Percentiles rank a stretch among this genome's conserved stretches.
Conservation (phyloP, 2,113 vertebrate species). For the Aleadryas rufinucha region DNA sequence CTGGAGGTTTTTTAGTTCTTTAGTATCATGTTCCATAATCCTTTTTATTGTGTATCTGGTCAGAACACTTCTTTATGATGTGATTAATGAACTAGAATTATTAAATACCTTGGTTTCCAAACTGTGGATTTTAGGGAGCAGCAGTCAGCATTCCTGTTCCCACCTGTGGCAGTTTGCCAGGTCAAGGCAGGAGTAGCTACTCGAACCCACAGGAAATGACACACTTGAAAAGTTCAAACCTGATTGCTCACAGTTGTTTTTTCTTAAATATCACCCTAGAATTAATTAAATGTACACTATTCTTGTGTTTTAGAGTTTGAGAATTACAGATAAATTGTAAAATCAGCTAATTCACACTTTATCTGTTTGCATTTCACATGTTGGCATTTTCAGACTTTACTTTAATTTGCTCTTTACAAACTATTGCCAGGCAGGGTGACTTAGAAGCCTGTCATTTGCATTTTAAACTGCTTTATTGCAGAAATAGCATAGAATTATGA, state of each 20-base stretch:
- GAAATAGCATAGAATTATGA: not conserved
- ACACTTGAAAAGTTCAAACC: not conserved
- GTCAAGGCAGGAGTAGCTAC: not conserved
- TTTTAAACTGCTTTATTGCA: not conserved
- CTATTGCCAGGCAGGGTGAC: not conserved
- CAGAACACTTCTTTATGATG: not conserved
- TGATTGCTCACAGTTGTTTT: not conserved
- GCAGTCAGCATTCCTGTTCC: not conserved
- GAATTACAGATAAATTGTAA: not conserved
- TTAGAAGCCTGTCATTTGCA: not conserved
- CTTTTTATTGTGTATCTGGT: not conserved
- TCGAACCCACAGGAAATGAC: not conserved
- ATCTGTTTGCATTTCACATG: not conserved
- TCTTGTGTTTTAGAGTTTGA: not conserved
- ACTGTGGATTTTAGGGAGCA: not conserved
- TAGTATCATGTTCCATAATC: not conserved
- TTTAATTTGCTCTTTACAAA: not conserved
- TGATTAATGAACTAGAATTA: not conserved
- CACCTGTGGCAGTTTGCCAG: not conserved
- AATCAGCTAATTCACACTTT: not conserved
- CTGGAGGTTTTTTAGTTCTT: not conserved
- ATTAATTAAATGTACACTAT: not conserved
- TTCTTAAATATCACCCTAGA: not conserved
- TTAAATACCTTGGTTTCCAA: not conserved
- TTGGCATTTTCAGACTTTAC: not conserved